These are phyloP conservation scores for Fistularia tabacaria DNA, from an alignment of 2,797 vertebrate species.

Conservation along the genomic window DNA sequence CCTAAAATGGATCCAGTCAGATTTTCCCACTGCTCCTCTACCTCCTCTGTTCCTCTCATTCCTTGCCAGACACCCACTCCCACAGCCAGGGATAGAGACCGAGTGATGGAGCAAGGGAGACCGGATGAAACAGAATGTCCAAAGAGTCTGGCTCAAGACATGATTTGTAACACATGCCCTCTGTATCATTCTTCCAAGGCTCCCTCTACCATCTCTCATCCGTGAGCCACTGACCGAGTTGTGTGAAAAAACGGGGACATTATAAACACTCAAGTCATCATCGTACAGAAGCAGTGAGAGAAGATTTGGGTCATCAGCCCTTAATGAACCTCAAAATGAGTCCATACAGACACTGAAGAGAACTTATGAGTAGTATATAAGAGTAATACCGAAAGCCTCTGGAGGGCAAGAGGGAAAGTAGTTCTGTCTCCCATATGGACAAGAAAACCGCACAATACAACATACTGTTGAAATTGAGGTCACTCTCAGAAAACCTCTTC, in stretches of 20 bases:
- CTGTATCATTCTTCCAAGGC: slow-evolving; percentile 61
- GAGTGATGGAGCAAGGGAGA: slow-evolving; percentile 59
- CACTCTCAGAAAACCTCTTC: slow-evolving; percentile 8
- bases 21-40: slow-evolving; percentile 66
- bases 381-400: slow-evolving; percentile 39
- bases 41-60: slow-evolving; percentile 79
- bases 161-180: slow-evolving; percentile 56
- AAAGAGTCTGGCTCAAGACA: slow-evolving; percentile 55
- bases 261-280: slow-evolving; percentile 42
- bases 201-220: slow-evolving; percentile 68
- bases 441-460: slow-evolving; percentile 24
- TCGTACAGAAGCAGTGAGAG: slow-evolving; percentile 35
- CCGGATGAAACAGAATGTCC: slow-evolving; percentile 68
- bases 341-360: slow-evolving; percentile 31
- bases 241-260: slow-evolving; percentile 38
- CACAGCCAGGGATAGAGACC: slow-evolving; percentile 60
- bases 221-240: slow-evolving; percentile 59
- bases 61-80: slow-evolving; percentile 72
- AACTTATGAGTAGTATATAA: slow-evolving; percentile 26
- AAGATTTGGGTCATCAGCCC: slow-evolving; percentile 29
- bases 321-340: slow-evolving; percentile 37
- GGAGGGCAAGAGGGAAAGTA: slow-evolving; percentile 24
- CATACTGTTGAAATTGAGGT: no score
- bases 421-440: slow-evolving; percentile 42
- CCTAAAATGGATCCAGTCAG: slow-evolving; percentile 58